Conservation (phyloP, 2,797 vertebrate genomes). For the Platyrinchus mystaceus region DNA sequence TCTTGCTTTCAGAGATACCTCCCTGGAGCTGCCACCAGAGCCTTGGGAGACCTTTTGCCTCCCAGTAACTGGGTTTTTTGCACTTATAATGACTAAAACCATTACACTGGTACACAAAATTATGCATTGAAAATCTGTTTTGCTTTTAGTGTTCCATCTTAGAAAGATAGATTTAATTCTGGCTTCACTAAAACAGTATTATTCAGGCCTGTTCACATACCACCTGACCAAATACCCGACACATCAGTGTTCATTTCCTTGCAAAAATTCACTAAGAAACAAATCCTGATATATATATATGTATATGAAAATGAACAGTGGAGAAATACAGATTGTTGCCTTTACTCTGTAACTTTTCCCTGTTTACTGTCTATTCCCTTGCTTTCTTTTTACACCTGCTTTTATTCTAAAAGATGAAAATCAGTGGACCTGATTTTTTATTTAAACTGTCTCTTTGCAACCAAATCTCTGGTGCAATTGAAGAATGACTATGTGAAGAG, state of each 20-base stretch:
- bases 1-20: background rate
- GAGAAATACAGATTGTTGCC: background rate
- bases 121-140: background rate
- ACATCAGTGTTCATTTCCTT: background rate
- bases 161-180: background rate
- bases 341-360: background rate
- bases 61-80: background rate
- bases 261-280: background rate
- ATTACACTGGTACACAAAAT: background rate
- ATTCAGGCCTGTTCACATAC: background rate
- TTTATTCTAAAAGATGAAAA: background rate
- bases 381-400: background rate
- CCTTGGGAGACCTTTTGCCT: background rate
- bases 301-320: background rate
- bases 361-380: background rate
- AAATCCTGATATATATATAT: background rate
- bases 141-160: background rate
- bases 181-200: background rate
- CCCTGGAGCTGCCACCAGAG: background rate
- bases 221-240: background rate
- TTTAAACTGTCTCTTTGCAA: background rate
- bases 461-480: background rate
- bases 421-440: background rate
- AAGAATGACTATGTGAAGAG: background rate
- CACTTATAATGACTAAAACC: background rate